Evolutionary conservation across 2,888 invertebrate species (phyloP).

Genomic region (Ceraclea dissimilis): DNA sequence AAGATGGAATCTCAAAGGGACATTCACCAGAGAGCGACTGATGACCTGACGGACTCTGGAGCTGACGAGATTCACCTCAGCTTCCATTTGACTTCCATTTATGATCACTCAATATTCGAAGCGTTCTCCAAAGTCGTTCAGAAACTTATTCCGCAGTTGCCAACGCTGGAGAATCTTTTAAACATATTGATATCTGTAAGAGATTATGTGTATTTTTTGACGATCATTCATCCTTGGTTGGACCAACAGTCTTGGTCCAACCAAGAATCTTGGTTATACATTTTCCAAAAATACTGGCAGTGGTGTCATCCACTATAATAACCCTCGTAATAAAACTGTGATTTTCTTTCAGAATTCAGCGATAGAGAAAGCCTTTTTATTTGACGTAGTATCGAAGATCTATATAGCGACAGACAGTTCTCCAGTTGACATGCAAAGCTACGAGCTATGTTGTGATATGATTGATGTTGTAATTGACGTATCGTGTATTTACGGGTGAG

Average conservation of each 20-base stretch:
- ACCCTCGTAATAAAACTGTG: too few relatives aligned
- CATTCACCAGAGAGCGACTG: conserved; percentile 93
- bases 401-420: conserved; percentile 99
- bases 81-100: conserved; percentile 97
- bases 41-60: conserved; percentile 86
- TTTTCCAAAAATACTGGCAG: too few relatives aligned
- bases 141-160: conserved; percentile 94
- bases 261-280: too few relatives aligned
- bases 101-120: conserved; percentile 99
- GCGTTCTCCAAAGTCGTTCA: conserved; percentile 99
- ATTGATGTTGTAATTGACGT: conserved; percentile 99
- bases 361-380: conserved; percentile 98
- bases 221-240: too few relatives aligned
- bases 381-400: conserved; percentile 98
- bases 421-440: conserved; percentile 99
- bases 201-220: too few relatives aligned
- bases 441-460: conserved; percentile 99
- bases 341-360: conserved; percentile 78
- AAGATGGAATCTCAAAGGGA: conserved; percentile 99
- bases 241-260: too few relatives aligned
- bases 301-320: too few relatives aligned
- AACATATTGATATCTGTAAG: conserved; percentile 96
- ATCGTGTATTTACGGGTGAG: conserved; percentile 95
- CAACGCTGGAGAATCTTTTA: conserved; percentile 92
- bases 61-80: conserved; percentile 82